phyloP scores from a whole-genome alignment of 2,113 vertebrate genomes.

The Stegostoma tigrinum region DNA sequence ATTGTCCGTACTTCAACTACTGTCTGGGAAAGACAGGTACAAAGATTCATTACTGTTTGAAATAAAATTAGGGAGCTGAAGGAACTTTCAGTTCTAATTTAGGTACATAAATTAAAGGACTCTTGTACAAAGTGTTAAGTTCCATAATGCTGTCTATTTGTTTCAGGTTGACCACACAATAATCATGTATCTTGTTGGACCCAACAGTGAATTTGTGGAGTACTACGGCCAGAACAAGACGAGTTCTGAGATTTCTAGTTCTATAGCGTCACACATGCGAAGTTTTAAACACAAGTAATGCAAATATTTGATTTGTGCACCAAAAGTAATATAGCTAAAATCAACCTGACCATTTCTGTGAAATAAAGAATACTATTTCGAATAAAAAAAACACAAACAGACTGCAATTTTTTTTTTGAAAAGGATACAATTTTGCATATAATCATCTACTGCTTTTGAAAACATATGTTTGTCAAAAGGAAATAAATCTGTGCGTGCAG shows the following conservation, averaged over 20 bases:
- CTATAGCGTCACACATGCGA: conserved; percentile 78
- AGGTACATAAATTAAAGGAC: background rate
- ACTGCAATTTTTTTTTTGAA: background rate
- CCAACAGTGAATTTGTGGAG: conserved; percentile 79
- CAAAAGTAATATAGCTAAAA: background rate
- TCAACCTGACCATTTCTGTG: background rate
- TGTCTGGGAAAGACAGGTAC: background rate
- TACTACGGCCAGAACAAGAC: conserved; percentile 93
- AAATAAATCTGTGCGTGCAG: background rate
- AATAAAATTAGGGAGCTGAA: background rate
- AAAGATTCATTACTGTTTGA: background rate
- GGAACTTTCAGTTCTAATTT: background rate
- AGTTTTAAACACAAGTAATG: conserved; percentile 48
- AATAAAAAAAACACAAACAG: background rate
- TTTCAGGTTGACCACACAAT: conserved; percentile 92
- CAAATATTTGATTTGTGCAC: background rate
- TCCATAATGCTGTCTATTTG: conserved; percentile 34
- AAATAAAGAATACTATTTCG: background rate
- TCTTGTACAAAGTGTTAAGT: background rate
- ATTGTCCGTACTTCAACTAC: no score
- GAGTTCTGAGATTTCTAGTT: conserved; percentile 65
- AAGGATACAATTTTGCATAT: background rate
- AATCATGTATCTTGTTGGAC: conserved; percentile 93
- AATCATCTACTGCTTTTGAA: background rate
- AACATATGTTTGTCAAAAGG: background rate